Evolutionary conservation across 2,797 vertebrate species (phyloP).

Genomic region (Lagodon rhomboides): DNA sequence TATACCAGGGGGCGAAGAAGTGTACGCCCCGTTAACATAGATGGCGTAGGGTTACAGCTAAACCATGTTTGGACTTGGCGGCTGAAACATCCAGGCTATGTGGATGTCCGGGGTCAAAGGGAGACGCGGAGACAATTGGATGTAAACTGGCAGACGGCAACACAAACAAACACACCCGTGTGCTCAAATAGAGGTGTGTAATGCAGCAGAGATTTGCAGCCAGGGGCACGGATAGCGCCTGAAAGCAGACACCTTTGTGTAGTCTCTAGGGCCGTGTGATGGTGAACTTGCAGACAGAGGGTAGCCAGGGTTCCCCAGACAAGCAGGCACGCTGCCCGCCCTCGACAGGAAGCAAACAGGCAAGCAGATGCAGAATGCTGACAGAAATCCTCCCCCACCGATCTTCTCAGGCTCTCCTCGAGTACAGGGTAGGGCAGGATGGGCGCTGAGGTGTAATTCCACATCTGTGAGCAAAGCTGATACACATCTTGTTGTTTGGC

Average conservation of each 20-base stretch:
- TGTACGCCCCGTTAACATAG: conserved; percentile 2
- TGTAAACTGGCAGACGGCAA: conserved; percentile 44
- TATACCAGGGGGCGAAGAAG: conserved; percentile 12
- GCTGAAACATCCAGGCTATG: conserved; percentile 43
- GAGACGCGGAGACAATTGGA: conserved; percentile 57
- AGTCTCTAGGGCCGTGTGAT: conserved; percentile 41
- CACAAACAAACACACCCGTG: conserved; percentile 56
- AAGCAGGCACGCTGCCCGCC: conserved; percentile 51
- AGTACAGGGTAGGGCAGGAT: not conserved
- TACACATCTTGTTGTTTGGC: conserved; percentile 2
- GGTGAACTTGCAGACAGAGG: conserved; percentile 39
- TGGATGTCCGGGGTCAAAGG: conserved; percentile 54
- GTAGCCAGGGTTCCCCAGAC: conserved; percentile 62
- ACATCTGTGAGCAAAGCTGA: conserved; percentile 20
- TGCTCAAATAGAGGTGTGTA: conserved; percentile 49
- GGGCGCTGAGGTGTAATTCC: not conserved
- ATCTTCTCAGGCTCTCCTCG: conserved; percentile 3
- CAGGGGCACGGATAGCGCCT: conserved; percentile 39
- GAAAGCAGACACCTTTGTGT: conserved; percentile 75
- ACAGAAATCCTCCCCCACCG: conserved; percentile 4
- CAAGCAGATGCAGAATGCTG: conserved; percentile 46
- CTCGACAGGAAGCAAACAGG: conserved; percentile 37
- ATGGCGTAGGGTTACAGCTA: conserved; percentile 58
- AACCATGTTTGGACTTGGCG: conserved; percentile 53
- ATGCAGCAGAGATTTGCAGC: conserved; percentile 61